Percentiles rank a stretch among this genome's conserved stretches.
phyloP scores from a whole-genome alignment of 2,113 vertebrate genomes.

The Rana temporaria region DNA sequence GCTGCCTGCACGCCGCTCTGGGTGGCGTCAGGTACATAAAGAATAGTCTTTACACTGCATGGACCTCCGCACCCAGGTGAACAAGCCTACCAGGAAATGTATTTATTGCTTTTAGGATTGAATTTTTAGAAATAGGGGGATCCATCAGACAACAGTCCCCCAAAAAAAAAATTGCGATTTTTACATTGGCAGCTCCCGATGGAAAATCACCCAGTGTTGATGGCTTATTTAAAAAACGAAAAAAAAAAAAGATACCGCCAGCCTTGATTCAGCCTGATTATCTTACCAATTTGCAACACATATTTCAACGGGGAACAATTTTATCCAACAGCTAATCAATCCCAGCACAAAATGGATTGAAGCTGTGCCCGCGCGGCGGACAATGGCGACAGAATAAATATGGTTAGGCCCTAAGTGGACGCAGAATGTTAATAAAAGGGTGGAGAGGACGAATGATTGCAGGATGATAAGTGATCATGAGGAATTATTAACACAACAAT shows the following conservation, averaged over 20 bases:
- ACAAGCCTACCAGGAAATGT: no score
- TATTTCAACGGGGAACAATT: constrained; percentile 35
- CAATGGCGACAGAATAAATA: neutral
- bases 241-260: neutral
- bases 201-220: neutral
- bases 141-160: no score
- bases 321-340: constrained; percentile 42
- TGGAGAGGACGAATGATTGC: constrained; percentile 14
- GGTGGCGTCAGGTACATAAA: no score
- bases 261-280: constrained; percentile 35
- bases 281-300: constrained; percentile 36
- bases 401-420: neutral
- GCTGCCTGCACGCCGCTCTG: no score
- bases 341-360: constrained; percentile 21
- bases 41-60: no score
- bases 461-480: neutral
- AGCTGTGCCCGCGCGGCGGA: neutral
- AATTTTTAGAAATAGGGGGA: no score
- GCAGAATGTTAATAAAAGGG: neutral
- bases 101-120: no score
- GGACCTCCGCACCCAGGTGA: no score
- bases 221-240: constrained; percentile 20
- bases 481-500: constrained; percentile 8
- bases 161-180: no score
- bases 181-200: neutral